Evolutionary conservation across 2,888 invertebrate species (phyloP), one percentile per base, ranked within the genome.

Genomic region (Bursaphelenchus okinawaensis): DNA sequence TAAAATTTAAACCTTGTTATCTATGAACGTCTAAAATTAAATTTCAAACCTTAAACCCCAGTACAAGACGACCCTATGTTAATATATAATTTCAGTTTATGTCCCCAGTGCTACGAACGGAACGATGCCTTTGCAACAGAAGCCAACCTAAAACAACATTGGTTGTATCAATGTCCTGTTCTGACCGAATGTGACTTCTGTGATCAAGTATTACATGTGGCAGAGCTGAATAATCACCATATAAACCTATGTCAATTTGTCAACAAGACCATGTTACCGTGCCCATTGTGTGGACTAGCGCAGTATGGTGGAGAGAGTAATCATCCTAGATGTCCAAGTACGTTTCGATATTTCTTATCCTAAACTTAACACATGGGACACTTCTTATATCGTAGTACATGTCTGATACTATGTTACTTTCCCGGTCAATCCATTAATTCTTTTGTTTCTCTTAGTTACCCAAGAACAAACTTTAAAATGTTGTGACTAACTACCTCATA

Each of bases 181-280:
- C 63, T 69, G 12, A 68, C 72, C 6, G 28, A 55, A 54, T 69
- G 69, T 67, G 71, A 72, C 24, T 69, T 57, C 12, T 69, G 69
- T 31, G 69, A 69, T 56, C 55, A 72, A 62, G 52, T 70, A 28
- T 51, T 69, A 20, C 63, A 69, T 40, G 69, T 69, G 27, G 31
- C 75, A 28, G 68, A 75, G n/a, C 69, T 79, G 0, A 79, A 77
- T n/a, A 72, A 76, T 31, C 79, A 79, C 60, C 71, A 76, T 50
- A 56, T 79, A 16, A 67, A 69, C 29, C 70, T 75, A 4, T 79
- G 79, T 54, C 68, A 70, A 20, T 79, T 79, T 55, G 67, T 79
- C 12, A 55, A 69, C 60, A 73, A 71, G 27, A 59, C 66, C 7
- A 71, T 76, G 69, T 62, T 65, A 19, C 55, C 64, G 8, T 79